Conservation (phyloP, 2,797 vertebrate genomes). For the Micromesistius poutassou region DNA sequence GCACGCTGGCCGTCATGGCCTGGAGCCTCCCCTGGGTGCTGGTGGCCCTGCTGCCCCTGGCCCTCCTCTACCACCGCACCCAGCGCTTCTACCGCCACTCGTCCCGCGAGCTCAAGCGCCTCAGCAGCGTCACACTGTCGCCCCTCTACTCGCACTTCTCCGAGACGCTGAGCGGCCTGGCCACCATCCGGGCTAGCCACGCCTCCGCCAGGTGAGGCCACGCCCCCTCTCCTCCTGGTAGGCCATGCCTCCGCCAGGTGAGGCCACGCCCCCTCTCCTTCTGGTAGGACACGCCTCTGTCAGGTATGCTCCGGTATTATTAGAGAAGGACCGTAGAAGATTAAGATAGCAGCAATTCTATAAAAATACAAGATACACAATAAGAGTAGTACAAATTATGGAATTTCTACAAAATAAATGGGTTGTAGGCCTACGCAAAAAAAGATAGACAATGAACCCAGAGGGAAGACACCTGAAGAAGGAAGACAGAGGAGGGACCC, state of each 20-base stretch:
- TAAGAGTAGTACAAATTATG: neutral
- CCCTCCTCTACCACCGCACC: constrained; percentile 76
- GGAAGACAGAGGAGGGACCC: neutral
- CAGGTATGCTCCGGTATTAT: neutral
- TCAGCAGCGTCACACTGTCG: constrained; percentile 88
- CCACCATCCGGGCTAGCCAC: constrained; percentile 81
- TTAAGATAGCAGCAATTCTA: neutral
- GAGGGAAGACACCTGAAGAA: no score
- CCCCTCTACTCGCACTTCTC: constrained; percentile 95
- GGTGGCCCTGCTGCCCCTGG: constrained; percentile 79
- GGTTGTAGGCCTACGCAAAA: no score
- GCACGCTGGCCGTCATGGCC: constrained; percentile 84
- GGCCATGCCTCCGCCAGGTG: neutral
- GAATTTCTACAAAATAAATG: no score
- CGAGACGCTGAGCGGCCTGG: constrained; percentile 87
- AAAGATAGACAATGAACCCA: neutral
- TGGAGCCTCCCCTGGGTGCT: constrained; percentile 88
- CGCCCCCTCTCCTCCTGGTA: neutral
- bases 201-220: constrained; percentile 76
- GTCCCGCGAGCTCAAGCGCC: constrained; percentile 88
- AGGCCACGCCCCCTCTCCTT: neutral
- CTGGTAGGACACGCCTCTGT: no score
- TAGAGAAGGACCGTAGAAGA: no score
- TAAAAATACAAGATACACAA: neutral
- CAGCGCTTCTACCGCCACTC: constrained; percentile 87